These are phyloP conservation scores for Callinectes sapidus DNA, from an alignment of 2,888 invertebrate genomes.

Conservation along the genomic window DNA sequence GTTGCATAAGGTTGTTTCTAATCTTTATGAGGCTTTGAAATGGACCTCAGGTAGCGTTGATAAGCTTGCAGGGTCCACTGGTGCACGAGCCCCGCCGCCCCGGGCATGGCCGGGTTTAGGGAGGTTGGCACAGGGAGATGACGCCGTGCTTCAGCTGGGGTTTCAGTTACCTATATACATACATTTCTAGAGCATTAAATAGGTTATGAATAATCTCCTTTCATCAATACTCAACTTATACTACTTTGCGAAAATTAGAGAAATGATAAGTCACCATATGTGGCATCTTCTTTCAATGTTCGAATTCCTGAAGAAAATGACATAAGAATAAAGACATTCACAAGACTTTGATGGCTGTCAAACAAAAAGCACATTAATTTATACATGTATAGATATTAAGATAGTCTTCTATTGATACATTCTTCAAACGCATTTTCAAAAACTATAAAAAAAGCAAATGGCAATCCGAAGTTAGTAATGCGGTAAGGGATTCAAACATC, in stretches of 20 bases:
- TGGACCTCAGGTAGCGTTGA: neutral
- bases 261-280: neutral
- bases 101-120: neutral
- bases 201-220: neutral
- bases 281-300: neutral
- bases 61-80: neutral
- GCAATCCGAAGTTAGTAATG: neutral
- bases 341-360: too few relatives aligned
- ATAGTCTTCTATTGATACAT: neutral
- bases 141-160: neutral
- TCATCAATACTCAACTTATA: neutral
- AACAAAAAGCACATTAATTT: neutral
- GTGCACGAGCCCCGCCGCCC: neutral
- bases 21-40: neutral
- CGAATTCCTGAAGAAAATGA: neutral
- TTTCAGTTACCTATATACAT: neutral
- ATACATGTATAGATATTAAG: neutral
- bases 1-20: too few relatives aligned
- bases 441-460: neutral
- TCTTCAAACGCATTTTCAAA: neutral
- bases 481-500: constrained; percentile 17
- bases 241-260: neutral
- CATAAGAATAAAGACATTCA: neutral
- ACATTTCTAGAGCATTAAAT: neutral
- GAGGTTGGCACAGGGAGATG: neutral